Evolutionary conservation across 2,888 invertebrate genomes (phyloP), one percentile per base, ranked within the genome.

Genomic region (Lasioglossum pauxillum): DNA sequence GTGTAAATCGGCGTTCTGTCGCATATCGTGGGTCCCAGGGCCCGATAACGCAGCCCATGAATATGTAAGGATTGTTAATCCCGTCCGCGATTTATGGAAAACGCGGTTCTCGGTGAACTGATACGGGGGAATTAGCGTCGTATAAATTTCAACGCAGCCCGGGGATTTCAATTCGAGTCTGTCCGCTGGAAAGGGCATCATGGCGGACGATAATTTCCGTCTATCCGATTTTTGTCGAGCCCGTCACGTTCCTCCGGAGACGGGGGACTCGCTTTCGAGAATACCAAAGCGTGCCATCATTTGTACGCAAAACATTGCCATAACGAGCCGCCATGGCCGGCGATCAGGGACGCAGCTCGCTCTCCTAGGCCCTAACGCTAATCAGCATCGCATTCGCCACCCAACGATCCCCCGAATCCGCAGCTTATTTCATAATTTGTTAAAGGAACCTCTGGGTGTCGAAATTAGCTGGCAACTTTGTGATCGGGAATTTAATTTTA

Each of bases 231-330:
- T 69, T 69, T 38, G 38, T 69, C 41, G 38, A 23, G 10, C 31
- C 67, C 35, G 35, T 79, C 67, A 67, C 82, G 53, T 82, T 79
- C 49, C 73, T 35, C 23, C 14, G 31, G 14, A 72, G 23, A 23
- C 12, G 31, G 44, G 8, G 35, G 19, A 53, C 41, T 16, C 53
- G 14, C 77, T 77, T 69, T 69, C 60, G 57, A 60, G 60, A 60
- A 64, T 49, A 49, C 57, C 44, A 44, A 74, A 53, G 23, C 53
- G 19, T 10, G 46, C 16, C 19, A 69, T 80, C 38, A 60, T 75
- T 72, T n/a, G 49, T 49, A 60, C 31, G 81, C 60, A 38, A 81
- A 75, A n/a, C 19, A 41, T 60, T 8, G 60, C 60, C 19, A 64
- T 64, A 75, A 78, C 53, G 41, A 2, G 27, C 27, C 23, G 0